These are phyloP conservation scores for Sminthurides bifidus DNA, from an alignment of 1,140 invertebrate species.

Conservation along the genomic window DNA sequence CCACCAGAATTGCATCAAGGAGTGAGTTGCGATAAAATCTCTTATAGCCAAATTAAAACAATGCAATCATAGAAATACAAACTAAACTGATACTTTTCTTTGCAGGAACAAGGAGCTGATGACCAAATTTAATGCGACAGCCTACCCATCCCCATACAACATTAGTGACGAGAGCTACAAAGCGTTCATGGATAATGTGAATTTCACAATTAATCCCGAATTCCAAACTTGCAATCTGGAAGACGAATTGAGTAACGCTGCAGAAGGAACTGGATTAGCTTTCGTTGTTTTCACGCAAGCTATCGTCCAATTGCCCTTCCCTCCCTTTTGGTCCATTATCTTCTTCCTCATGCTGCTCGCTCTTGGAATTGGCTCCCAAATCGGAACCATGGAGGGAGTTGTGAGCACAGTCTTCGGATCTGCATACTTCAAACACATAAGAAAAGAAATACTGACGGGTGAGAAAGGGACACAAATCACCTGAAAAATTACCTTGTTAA, in stretches of 20 bases:
- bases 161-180: conserved; percentile 23
- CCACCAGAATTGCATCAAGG: conserved; percentile 60
- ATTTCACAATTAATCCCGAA: conserved; percentile 7
- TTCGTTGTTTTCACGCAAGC: conserved; percentile 85
- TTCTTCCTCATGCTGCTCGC: conserved; percentile 88
- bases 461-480: not conserved
- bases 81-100: conserved; percentile 6
- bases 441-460: conserved; percentile 78
- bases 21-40: conserved; percentile 44
- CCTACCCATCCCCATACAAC: conserved; percentile 11
- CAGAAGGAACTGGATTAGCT: conserved; percentile 83
- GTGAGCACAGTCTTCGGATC: conserved; percentile 69
- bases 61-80: not conserved
- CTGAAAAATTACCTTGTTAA: no score
- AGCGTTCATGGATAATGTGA: conserved; percentile 18
- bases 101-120: conserved; percentile 25
- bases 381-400: conserved; percentile 84
- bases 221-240: conserved; percentile 49
- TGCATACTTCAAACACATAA: conserved; percentile 71
- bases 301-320: conserved; percentile 74
- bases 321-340: conserved; percentile 82
- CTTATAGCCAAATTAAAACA: not conserved
- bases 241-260: conserved; percentile 63
- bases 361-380: conserved; percentile 78
- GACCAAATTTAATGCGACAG: not conserved